These are phyloP conservation scores for Vireo griseus DNA, from an alignment of 2,797 vertebrate species.

Conservation along the genomic window DNA sequence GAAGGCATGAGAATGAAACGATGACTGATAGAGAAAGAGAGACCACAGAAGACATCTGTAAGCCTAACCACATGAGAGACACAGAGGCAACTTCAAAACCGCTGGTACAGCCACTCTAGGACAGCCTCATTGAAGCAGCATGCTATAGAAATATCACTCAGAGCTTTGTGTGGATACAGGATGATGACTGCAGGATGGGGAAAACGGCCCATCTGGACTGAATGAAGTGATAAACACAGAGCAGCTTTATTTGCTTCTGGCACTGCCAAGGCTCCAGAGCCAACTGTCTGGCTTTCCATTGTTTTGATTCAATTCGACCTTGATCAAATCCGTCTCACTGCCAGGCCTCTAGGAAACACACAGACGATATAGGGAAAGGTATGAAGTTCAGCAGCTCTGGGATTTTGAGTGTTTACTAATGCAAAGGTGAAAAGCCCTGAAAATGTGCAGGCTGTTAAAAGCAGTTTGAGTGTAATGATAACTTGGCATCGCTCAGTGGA, in stretches of 20 bases:
- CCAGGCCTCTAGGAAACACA: not conserved
- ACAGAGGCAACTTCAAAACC: constrained; percentile 65
- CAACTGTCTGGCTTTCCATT: not conserved
- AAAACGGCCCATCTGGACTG: constrained; percentile 34
- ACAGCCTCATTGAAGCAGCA: constrained; percentile 54
- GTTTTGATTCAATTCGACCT: not conserved
- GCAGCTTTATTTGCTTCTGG: not conserved
- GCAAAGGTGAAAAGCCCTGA: not conserved
- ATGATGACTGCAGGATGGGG: constrained; percentile 17
- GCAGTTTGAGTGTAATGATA: not conserved
- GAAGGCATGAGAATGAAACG: constrained; percentile 45
- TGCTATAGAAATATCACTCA: constrained; percentile 16
- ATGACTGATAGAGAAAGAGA: constrained; percentile 57
- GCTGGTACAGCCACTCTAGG: constrained; percentile 28
- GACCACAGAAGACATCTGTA: constrained; percentile 54
- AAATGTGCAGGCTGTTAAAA: not conserved
- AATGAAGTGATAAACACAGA: constrained; percentile 44
- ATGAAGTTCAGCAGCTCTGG: not conserved
- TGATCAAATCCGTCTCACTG: not conserved
- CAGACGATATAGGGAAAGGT: not conserved
- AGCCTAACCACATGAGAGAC: constrained; percentile 60
- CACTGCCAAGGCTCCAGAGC: constrained; percentile 2
- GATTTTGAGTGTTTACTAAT: not conserved
- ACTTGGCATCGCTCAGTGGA: not conserved
- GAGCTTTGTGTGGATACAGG: constrained; percentile 4